A percentile compares a stretch with the other conserved stretches of the same genome.
Evolutionary conservation across 2,888 invertebrate genomes (phyloP).

Genomic region (Coelopa pilipes): DNA sequence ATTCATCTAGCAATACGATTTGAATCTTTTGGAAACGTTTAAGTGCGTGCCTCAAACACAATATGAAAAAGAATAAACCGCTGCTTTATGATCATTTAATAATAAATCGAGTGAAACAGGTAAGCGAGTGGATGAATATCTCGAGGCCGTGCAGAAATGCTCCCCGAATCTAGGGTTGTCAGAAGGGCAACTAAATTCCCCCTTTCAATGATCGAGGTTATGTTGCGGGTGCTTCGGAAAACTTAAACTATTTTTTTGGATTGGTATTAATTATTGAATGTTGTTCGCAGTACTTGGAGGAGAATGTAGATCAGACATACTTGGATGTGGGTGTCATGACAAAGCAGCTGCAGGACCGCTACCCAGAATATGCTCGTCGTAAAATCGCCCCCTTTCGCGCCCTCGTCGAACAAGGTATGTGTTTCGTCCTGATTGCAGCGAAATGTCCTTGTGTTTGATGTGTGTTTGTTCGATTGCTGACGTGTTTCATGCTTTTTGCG

Average conservation of each 20-base stretch:
- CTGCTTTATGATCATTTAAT: conserved; percentile 69
- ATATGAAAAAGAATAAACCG: conserved; percentile 61
- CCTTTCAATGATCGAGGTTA: conserved; percentile 48
- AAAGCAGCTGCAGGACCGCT: conserved; percentile 78
- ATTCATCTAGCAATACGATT: too few species aligned
- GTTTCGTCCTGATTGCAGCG: background rate
- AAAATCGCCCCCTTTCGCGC: conserved; percentile 83
- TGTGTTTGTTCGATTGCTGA: background rate
- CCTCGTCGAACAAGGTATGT: conserved; percentile 75
- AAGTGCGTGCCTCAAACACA: background rate
- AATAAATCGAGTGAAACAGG: conserved; percentile 72
- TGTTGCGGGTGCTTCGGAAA: conserved; percentile 41
- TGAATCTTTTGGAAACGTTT: too few species aligned
- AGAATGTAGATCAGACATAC: conserved; percentile 82
- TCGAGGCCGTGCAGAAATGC: background rate
- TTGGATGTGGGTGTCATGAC: conserved; percentile 88
- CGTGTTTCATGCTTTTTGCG: conserved; percentile 19
- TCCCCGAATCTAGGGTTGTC: background rate
- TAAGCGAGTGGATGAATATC: conserved; percentile 42
- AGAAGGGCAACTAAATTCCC: conserved; percentile 22
- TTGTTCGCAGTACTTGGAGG: conserved; percentile 73
- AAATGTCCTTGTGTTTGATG: background rate
- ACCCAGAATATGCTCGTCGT: conserved; percentile 82
- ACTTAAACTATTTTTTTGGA: background rate
- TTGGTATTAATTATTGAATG: background rate